Evolutionary conservation across 92 coral and sea anemone genomes (phyloP).

Genomic region (Ricordea florida): DNA sequence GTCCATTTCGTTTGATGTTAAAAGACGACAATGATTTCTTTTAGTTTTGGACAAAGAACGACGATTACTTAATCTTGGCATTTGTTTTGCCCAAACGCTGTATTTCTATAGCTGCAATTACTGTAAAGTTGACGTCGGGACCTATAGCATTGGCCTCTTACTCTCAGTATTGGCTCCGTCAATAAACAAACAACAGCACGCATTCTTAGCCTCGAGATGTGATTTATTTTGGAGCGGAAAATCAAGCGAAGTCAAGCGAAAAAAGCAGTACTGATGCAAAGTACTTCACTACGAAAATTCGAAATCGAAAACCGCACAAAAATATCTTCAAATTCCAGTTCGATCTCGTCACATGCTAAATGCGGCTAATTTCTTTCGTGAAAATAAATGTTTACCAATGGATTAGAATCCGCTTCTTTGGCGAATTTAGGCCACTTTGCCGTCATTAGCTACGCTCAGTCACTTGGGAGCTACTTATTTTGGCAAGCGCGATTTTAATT

Average conservation of each 20-base stretch:
- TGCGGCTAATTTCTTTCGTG: background rate
- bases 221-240: slow-evolving; percentile 19
- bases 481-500: background rate
- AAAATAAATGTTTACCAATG: slow-evolving; percentile 25
- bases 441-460: slow-evolving; percentile 33
- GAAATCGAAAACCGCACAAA: too few relatives aligned
- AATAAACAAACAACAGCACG: slow-evolving; percentile 20
- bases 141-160: slow-evolving; percentile 21
- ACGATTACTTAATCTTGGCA: slow-evolving; percentile 80
- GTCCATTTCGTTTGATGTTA: slow-evolving; percentile 83
- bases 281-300: too few relatives aligned
- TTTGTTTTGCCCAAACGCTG: slow-evolving; percentile 56
- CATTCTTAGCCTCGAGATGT: background rate
- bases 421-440: slow-evolving; percentile 13
- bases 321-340: background rate
- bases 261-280: too few relatives aligned
- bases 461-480: too few relatives aligned
- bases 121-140: background rate
- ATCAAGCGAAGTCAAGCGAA: background rate
- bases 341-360: slow-evolving; percentile 1
- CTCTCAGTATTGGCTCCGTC: slow-evolving; percentile 29
- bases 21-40: slow-evolving; percentile 71
- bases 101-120: slow-evolving; percentile 15
- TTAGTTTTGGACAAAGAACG: slow-evolving; percentile 64
- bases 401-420: background rate